phyloP scores from a whole-genome alignment of 2,113 vertebrate genomes.

The Nycticryphes semicollaris region DNA sequence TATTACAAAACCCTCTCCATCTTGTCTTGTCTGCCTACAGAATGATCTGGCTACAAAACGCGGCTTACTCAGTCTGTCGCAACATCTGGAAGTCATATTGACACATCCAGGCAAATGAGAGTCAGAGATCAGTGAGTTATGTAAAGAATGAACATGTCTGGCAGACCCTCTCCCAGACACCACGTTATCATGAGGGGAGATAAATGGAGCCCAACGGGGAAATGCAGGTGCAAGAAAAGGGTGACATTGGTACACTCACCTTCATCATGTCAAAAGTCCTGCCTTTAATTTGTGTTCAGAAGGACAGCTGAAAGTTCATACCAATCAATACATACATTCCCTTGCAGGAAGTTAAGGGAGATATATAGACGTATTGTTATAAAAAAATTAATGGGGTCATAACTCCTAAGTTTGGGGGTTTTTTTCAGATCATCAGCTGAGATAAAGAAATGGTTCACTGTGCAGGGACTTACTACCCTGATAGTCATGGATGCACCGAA shows the following conservation, averaged over 20 bases:
- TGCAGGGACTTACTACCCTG: background rate
- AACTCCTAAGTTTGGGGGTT: background rate
- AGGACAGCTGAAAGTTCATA: background rate
- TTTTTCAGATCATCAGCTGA: background rate
- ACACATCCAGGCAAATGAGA: slow-evolving; percentile 16
- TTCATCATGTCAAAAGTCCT: background rate
- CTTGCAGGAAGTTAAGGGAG: background rate
- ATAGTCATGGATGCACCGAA: background rate
- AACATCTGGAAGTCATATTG: slow-evolving; percentile 62
- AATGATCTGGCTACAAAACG: background rate
- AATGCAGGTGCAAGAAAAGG: background rate
- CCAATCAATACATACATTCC: background rate
- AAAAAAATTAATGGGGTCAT: background rate
- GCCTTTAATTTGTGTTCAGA: background rate
- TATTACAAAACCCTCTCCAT: slow-evolving; percentile 26
- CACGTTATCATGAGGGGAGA: background rate
- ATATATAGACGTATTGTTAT: background rate
- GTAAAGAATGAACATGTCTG: background rate
- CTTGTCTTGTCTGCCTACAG: slow-evolving; percentile 36
- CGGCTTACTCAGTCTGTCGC: background rate
- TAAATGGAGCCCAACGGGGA: background rate
- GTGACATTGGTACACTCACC: background rate
- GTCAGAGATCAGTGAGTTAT: background rate
- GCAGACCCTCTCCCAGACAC: background rate
- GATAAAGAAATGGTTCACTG: background rate